Evolutionary conservation across 2,888 invertebrate genomes (phyloP).

Genomic region (Pristionchus maxplancki): DNA sequence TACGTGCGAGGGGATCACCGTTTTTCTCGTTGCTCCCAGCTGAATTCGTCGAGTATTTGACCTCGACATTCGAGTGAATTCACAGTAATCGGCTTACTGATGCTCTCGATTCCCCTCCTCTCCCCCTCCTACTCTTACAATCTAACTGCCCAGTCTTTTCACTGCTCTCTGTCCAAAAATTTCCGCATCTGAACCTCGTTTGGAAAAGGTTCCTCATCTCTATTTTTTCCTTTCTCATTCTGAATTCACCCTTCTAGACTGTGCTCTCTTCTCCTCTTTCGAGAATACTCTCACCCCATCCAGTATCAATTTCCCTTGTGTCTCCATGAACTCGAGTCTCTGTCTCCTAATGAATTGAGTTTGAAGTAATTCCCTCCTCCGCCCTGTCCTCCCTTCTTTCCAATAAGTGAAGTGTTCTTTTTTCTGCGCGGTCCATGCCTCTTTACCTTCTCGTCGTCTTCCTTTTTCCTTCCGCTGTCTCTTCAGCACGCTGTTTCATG

Average conservation of each 20-base stretch:
- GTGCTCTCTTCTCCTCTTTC: background rate
- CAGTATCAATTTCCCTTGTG: conserved; percentile 23
- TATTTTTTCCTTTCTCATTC: background rate
- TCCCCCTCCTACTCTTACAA: conserved; percentile 10
- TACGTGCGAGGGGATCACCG: conserved; percentile 7
- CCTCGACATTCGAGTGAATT: conserved; percentile 35
- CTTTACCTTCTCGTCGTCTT: conserved; percentile 11
- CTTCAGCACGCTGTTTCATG: conserved; percentile 37
- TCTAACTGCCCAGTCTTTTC: background rate
- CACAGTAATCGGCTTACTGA: conserved; percentile 29
- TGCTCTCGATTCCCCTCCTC: conserved; percentile 4
- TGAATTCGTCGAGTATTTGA: conserved; percentile 28
- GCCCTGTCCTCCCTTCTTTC: background rate
- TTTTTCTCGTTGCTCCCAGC: conserved; percentile 6
- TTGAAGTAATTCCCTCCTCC: conserved; percentile 29
- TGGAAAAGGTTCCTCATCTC: background rate
- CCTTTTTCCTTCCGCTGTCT: background rate
- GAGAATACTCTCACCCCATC: background rate
- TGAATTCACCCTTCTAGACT: conserved; percentile 8
- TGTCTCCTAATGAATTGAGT: conserved; percentile 41
- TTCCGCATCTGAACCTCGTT: background rate
- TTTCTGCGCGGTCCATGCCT: background rate
- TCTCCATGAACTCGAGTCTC: conserved; percentile 20
- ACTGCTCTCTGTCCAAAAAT: background rate
- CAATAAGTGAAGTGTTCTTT: conserved; percentile 40